Base-by-base conservation (phyloP, 1,140 invertebrate genomes). In the Calliphora vicina region DNA sequence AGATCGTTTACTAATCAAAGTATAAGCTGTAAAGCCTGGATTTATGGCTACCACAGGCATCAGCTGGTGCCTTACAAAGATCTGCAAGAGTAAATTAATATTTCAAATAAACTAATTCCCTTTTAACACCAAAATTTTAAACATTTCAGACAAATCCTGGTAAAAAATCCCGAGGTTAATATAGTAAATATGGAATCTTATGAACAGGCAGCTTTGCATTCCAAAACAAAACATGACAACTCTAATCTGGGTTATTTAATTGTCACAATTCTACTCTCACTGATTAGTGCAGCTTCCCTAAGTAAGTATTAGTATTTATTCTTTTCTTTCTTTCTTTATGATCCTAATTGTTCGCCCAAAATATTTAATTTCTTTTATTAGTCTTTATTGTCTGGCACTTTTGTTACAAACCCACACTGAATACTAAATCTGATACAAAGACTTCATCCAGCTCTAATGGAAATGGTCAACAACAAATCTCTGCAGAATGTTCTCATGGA, bases 1-100 rank as follows among this genome's bases (percentile, higher is more conserved):
- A 81, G 25, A 61, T 50, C 80, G 3, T 9, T 12, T 3, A 0
- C 9, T 2, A 80, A 80, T 80, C 23, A 23, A 6, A 20, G 13
- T n/a, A n/a, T 81, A 15, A 61, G 20, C 15, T 81, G 45, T 61
- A 81, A 81, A 26, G 80, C 80, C 0, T 81, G 80, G 80, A 35
- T 81, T 1, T 81, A 81, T 81, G 80, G 45, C 13, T 81, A 61
- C 20, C 9, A 26, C 26, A 43, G 50, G 20, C 80, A 57, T 25
- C 23, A 81, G 5, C 35, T 67, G 25, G 57, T 81, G 8, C 20
- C 20, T 8, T 57, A 10, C 15, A 67, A 81, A 20, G 80, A 61
- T n/a, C 26, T 81, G 13, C 80, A 81, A 29, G 57, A 81, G 80
- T 81, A 81, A 80, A 29, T 81, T 12, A 9, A n/a, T 29, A 29